Evolutionary conservation across 2,888 invertebrate genomes (phyloP), one percentile per base, ranked within the genome.

Genomic region (Gerris lacustris): DNA sequence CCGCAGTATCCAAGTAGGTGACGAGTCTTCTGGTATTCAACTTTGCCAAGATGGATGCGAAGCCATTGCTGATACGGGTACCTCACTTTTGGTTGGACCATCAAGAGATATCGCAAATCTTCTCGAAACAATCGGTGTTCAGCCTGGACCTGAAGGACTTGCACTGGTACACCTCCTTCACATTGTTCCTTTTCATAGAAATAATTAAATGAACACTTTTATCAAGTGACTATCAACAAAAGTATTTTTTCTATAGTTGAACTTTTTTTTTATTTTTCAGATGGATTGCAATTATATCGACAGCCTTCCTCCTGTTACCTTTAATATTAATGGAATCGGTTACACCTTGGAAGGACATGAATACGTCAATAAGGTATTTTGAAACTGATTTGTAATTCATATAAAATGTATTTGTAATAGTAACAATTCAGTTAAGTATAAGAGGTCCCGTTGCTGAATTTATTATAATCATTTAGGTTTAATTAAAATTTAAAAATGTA

Each of bases 21-120:
- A 55, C 55, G 9, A 55, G 11, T 9, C 11, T 11, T 55, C 55
- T 11, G 55, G 55, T 55, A 64, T 64, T 17, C 7, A 9, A 9
- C 2, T 69, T 6, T 69, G 63, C 69, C 9, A 2, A 31, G 43
- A 44, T 76, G 96, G 96, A 5, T 99, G 97, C 80, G 86, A 94
- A 82, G 96, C 95, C 7, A 96, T 96, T 81, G 96, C 95, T 31
- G 95, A 96, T 82, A 95, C 96, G 45, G 96, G 96, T 76, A 99
- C 98, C 74, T 96, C 96, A 70, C 86, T 98, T 70, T 88, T 99
- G 78, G 96, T 92, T 75, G 97, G 96, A 17, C 98, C 98, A 31
- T 78, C 84, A 43, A 83, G 83, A 68, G 84, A 84, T 11, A 87
- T 99, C 70, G 96, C 98, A 82, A 82, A 87, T 78, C 86, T 86